Conservation (phyloP, 2,113 vertebrate genomes). For the Dicaeum eximium region DNA sequence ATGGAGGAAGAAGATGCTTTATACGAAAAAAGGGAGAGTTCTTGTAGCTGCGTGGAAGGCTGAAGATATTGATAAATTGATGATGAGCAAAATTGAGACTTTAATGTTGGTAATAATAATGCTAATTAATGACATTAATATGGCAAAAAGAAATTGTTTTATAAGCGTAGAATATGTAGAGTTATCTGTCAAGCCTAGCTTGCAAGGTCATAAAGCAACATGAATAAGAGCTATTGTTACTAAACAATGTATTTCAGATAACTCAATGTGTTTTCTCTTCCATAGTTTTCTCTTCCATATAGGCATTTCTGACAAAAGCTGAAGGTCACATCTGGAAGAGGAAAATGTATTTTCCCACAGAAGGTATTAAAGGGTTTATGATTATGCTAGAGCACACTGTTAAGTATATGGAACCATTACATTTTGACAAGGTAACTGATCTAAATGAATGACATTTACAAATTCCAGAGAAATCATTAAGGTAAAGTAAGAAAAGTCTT, state of each 20-base stretch:
- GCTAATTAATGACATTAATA: not conserved
- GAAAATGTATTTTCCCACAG: constrained; percentile 43
- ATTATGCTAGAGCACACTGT: constrained; percentile 42
- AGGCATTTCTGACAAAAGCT: constrained; percentile 30
- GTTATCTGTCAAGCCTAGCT: not conserved
- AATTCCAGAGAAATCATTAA: constrained; percentile 42
- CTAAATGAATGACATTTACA: constrained; percentile 44
- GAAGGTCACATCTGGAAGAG: constrained; percentile 47
- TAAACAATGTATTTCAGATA: not conserved
- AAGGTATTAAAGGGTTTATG: constrained; percentile 55
- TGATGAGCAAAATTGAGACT: not conserved
- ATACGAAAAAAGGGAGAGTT: not conserved
- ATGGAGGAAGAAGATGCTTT: not conserved
- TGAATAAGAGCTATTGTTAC: not conserved
- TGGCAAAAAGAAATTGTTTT: not conserved
- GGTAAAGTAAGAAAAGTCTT: constrained; percentile 36
- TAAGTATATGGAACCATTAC: constrained; percentile 50
- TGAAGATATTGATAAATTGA: not conserved
- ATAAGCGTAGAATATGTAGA: not conserved
- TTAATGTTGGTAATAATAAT: not conserved
- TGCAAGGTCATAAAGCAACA: not conserved
- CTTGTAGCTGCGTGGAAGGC: not conserved
- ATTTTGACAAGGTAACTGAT: constrained; percentile 50
- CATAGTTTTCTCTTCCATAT: no score
- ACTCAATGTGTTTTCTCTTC: not conserved